Conservation (phyloP, 2,797 vertebrate species). For the Halcyon smyrnensis region DNA sequence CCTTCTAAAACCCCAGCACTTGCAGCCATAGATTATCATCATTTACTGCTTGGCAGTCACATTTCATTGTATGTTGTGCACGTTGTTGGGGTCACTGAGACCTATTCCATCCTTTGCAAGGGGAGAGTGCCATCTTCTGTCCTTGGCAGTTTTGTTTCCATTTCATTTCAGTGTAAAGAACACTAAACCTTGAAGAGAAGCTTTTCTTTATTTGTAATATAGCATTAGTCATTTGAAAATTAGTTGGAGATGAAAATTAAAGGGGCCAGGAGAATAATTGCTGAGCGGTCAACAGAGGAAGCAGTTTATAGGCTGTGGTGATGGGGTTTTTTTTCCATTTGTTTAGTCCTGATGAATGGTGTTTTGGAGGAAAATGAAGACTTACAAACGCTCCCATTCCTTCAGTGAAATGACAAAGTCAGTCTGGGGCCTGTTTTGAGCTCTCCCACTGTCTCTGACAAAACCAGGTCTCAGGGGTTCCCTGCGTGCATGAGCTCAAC, state of each 20-base stretch:
- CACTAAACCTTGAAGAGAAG: neutral
- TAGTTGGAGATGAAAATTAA: neutral
- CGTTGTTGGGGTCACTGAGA: accelerated
- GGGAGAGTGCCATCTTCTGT: accelerated
- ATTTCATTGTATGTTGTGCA: neutral
- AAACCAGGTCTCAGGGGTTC: neutral
- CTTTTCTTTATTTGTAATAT: neutral
- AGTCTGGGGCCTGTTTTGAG: neutral
- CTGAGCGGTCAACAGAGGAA: neutral
- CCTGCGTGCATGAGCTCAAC: neutral
- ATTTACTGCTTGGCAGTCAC: neutral
- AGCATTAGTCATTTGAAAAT: neutral
- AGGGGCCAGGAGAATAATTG: neutral
- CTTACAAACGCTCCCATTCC: accelerated
- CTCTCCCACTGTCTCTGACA: neutral
- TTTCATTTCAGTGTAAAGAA: neutral
- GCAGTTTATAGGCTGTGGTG: neutral
- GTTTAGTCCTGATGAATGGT: neutral
- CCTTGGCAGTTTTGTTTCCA: neutral
- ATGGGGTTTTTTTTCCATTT: neutral
- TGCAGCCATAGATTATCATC: neutral
- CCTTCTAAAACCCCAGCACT: neutral
- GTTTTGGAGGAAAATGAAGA: neutral
- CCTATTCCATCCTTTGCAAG: neutral
- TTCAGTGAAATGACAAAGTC: neutral